Base-by-base conservation (phyloP, 53 echinoderm and acorn worm genomes). In the Hippasteria phrygiana region DNA sequence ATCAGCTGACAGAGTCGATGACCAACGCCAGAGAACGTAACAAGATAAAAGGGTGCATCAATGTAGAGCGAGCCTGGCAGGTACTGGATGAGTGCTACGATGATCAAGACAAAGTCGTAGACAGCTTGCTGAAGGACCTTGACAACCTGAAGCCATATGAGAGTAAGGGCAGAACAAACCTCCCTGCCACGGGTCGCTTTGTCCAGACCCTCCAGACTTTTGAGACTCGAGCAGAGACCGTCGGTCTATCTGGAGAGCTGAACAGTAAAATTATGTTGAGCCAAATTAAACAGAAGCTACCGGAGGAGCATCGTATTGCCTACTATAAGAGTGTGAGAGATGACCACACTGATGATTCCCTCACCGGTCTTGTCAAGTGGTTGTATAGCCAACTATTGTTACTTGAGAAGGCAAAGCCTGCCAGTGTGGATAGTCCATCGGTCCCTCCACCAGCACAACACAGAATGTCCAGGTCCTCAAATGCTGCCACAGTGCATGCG, bases 241-340 rank as follows among this genome's bases (percentile, higher is more conserved):
- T 93, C 12, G 95, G 95, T 28, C 77, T 93, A 13, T 88, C 88
- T 53, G 95, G 95, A 39, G 93, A 93, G 67, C 73, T 91, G 38
- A 95, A 93, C 56, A 96, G 93, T 71, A 90, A 85, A 40, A 92
- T 96, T 53, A 96, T 96, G 96, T 43, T 90, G 26, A 92, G 93
- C 47, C 86, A 93, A 41, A 92, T 96, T 33, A 96, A 87, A 48
- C 93, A 90, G 53, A 87, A 84, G 48, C 78, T 95, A 43, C 92
- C 95, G 3, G 95, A 95, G 45, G 93, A 95, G 14, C 95, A 95
- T 40, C 88, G 92, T 51, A 90, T 95, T 27, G 95, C 91, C n/a
- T 95, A 71, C 71, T 93, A 85, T 71, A 95, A 93, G 67, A 91
- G 90, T 43, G 91, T 95, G 43, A 86, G 95, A 83, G 92, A 93